These are phyloP conservation scores for Lithobates sylvaticus DNA, from an alignment of 2,797 vertebrate species.

Conservation along the genomic window DNA sequence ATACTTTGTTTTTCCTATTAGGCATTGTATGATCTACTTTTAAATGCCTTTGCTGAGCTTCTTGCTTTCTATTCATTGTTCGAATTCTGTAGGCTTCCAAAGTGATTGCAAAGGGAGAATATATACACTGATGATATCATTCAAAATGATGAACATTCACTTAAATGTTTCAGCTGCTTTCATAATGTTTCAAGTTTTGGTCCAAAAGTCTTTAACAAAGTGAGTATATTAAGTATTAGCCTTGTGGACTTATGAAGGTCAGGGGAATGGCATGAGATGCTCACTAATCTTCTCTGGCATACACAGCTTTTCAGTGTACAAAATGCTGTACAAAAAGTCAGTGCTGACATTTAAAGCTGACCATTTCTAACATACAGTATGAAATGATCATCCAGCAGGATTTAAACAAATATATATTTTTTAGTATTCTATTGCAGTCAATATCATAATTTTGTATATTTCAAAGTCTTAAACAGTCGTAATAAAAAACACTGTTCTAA, in stretches of 20 bases:
- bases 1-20: neutral
- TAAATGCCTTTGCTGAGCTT: neutral
- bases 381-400: slow-evolving; percentile 42
- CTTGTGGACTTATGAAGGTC: slow-evolving; percentile 51
- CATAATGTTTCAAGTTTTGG: slow-evolving; percentile 26
- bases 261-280: slow-evolving; percentile 48
- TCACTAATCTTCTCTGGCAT: slow-evolving; percentile 40
- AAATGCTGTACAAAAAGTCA: slow-evolving; percentile 33
- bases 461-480: neutral
- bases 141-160: slow-evolving; percentile 22
- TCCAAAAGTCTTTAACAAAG: slow-evolving; percentile 45
- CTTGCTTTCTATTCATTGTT: neutral
- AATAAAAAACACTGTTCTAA: neutral
- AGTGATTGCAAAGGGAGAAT: neutral
- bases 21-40: neutral
- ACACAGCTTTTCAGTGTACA: slow-evolving; percentile 8
- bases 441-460: neutral
- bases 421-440: neutral
- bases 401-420: slow-evolving; percentile 4
- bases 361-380: slow-evolving; percentile 12
- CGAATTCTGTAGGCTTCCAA: slow-evolving; percentile 1
- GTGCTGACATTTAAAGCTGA: slow-evolving; percentile 28
- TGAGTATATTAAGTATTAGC: slow-evolving; percentile 32
- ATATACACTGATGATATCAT: slow-evolving; percentile 15
- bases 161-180: slow-evolving; percentile 35